Percentiles rank a stretch among this genome's conserved stretches.
phyloP scores from a whole-genome alignment of 2,888 invertebrate species.

The Polyploca ridens region DNA sequence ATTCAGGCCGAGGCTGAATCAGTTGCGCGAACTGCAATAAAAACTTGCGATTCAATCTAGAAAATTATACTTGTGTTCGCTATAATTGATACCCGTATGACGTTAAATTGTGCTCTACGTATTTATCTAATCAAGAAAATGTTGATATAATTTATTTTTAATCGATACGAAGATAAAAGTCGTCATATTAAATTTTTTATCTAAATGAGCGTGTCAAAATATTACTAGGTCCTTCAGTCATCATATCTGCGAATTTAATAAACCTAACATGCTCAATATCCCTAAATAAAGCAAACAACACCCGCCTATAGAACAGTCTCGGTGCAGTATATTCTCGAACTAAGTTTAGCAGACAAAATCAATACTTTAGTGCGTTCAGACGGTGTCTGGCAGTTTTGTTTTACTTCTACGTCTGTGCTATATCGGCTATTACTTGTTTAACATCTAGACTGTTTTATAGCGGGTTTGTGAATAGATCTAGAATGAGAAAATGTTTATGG shows the following conservation, averaged over 20 bases:
- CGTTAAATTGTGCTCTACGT: not conserved
- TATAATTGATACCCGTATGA: not conserved
- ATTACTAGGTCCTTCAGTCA: too few relatives aligned
- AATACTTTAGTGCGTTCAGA: constrained; percentile 14
- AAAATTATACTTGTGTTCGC: constrained; percentile 1
- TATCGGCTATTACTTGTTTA: not conserved
- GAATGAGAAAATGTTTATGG: constrained; percentile 2
- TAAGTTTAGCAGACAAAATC: constrained; percentile 17
- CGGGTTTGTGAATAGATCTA: not conserved
- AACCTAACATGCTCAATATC: not conserved
- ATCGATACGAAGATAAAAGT: not conserved
- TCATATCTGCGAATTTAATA: not conserved
- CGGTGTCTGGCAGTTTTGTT: constrained; percentile 20
- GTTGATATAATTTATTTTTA: not conserved
- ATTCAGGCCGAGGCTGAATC: constrained; percentile 11
- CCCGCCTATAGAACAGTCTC: not conserved
- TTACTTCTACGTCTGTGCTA: constrained; percentile 22
- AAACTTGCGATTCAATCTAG: constrained; percentile 1
- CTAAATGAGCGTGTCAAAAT: too few relatives aligned
- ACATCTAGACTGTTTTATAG: constrained; percentile 7
- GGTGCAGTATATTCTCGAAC: constrained; percentile 17
- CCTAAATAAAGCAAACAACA: not conserved
- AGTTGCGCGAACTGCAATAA: constrained; percentile 11
- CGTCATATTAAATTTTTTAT: too few relatives aligned
- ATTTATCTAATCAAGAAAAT: not conserved